Evolutionary conservation across 1,140 invertebrate genomes (phyloP).

Genomic region (Zaprionus vittiger): DNA sequence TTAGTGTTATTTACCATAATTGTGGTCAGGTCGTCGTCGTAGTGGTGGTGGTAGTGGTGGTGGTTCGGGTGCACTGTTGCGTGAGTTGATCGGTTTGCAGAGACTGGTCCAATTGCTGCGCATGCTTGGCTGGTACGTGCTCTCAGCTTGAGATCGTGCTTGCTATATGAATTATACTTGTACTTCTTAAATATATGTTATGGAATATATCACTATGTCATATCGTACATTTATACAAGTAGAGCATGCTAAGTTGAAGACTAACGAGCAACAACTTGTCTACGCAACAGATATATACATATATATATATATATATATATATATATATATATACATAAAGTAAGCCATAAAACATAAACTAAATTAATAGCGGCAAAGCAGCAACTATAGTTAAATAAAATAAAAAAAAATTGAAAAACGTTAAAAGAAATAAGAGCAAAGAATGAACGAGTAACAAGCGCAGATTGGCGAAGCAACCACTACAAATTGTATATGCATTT

Average conservation of each 20-base stretch:
- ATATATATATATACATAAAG: conserved; percentile 39
- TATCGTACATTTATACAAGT: conserved; percentile 81
- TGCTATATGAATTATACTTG: conserved; percentile 62
- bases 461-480: conserved; percentile 65
- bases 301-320: conserved; percentile 52
- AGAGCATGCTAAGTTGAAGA: conserved; percentile 52
- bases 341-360: conserved; percentile 34
- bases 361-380: conserved; percentile 74
- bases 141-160: conserved; percentile 49
- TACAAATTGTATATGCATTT: conserved; percentile 82
- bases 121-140: conserved; percentile 36
- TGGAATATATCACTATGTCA: conserved; percentile 81
- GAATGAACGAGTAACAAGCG: neutral
- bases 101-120: conserved; percentile 35
- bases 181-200: conserved; percentile 73
- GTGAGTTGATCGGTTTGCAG: conserved; percentile 22
- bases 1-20: conserved; percentile 39
- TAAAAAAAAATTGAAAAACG: conserved; percentile 45
- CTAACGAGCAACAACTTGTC: conserved; percentile 54
- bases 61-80: conserved; percentile 2
- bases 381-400: conserved; percentile 72
- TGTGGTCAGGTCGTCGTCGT: conserved; percentile 36
- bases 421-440: conserved; percentile 21
- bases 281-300: conserved; percentile 45
- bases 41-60: neutral